Evolutionary conservation across 2,888 invertebrate species (phyloP), one percentile per base, ranked within the genome.

Genomic region (Heliconius cydno): DNA sequence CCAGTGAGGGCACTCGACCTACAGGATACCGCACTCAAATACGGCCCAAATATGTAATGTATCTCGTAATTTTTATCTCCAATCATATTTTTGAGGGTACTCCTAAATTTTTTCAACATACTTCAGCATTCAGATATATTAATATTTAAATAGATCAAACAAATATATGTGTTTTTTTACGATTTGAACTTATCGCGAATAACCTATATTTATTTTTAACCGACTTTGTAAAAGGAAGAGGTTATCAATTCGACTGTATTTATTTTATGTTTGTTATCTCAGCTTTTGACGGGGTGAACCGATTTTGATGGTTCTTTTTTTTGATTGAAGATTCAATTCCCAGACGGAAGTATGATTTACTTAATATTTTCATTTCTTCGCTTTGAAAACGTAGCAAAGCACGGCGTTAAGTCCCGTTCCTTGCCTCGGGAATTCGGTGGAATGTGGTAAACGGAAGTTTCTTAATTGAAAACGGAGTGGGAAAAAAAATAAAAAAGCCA

Each of bases 61-160:
- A 72, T 74, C 63, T 65, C 63, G 41, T 74, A 65, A 74, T 74
- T 74, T 74, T 74, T 74, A 65, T 74, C 74, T 74, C 63, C 74
- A 74, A 41, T 38, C 38, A 74, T 74, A 74, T 74, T 65, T 74
- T 74, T 74, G 25, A 74, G 60, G 74, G 63, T 74, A 65, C 74
- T 72, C 57, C 19, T 52, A 34, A 30, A 57, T 30, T 19, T 72
- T 72, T 25, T 13, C 15, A 28, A 25, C 25, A 63, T 25, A 13
- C 13, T 68, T 6, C 68, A 41, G 10, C 68, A 25, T 10, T n/a
- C 68, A 2, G 13, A 68, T 41, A 25, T 68, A 41, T 68, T 41
- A 68, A 68, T 68, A 38, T 68, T 68, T 68, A 68, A 68, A 38
- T 68, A 41, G 25, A 68, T 68, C 68, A 52, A 72, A 72, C 72